Evolutionary conservation across 2,797 vertebrate species (phyloP).

Genomic region (Sebastes elongatus): DNA sequence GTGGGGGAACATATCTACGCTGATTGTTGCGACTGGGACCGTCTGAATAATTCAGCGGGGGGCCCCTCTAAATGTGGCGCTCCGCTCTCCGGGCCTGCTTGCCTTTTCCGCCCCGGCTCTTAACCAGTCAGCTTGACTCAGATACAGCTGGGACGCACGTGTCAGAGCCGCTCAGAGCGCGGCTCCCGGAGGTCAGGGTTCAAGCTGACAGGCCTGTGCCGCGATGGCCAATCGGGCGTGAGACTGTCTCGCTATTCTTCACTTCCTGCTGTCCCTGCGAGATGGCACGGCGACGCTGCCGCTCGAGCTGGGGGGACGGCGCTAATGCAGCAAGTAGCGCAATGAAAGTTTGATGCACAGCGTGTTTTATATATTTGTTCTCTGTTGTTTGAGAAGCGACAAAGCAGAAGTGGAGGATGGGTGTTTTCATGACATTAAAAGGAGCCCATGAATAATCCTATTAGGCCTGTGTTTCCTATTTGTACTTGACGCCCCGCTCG

Average conservation of each 20-base stretch:
- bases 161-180: conserved; percentile 76
- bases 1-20: conserved; percentile 61
- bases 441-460: conserved; percentile 69
- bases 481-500: conserved; percentile 39
- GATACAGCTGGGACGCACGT: conserved; percentile 64
- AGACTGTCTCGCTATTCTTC: conserved; percentile 50
- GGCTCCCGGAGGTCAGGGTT: conserved; percentile 80
- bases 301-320: conserved; percentile 1
- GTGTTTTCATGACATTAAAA: conserved; percentile 69
- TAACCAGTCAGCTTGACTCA: conserved; percentile 85
- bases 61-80: conserved; percentile 76
- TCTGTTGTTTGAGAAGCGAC: conserved; percentile 42
- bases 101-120: conserved; percentile 72
- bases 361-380: conserved; percentile 59
- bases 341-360: conserved; percentile 74
- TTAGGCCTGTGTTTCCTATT: conserved; percentile 58
- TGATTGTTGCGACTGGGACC: conserved; percentile 76
- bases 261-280: conserved; percentile 68
- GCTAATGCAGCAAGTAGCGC: conserved; percentile 62
- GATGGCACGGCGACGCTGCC: conserved; percentile 28
- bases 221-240: conserved; percentile 73
- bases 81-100: conserved; percentile 49
- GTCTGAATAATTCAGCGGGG: conserved; percentile 81
- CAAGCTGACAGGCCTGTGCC: conserved; percentile 65
- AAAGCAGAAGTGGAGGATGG: conserved; percentile 42